These are phyloP conservation scores for Spilarctia lutea DNA, from an alignment of 2,888 invertebrate species.

Conservation along the genomic window DNA sequence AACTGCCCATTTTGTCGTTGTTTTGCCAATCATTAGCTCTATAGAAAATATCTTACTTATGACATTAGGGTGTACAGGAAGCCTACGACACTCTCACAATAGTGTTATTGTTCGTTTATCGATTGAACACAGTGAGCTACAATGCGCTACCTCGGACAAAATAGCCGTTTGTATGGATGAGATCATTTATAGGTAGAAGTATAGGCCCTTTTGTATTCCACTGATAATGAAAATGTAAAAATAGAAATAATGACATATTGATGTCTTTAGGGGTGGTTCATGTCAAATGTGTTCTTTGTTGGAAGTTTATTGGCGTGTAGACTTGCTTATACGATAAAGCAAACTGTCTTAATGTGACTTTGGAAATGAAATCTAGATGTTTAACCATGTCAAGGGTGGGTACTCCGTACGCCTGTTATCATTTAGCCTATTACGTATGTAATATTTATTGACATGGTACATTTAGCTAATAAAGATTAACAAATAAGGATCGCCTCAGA, in stretches of 20 bases:
- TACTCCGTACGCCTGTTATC: neutral
- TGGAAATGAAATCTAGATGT: neutral
- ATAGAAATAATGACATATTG: conserved; percentile 11
- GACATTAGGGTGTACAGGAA: conserved; percentile 27
- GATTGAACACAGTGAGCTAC: conserved; percentile 53
- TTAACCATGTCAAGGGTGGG: neutral
- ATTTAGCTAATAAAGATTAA: no score
- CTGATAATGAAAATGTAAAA: conserved; percentile 4
- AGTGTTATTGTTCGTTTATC: conserved; percentile 57
- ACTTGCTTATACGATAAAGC: neutral
- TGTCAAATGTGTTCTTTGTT: neutral
- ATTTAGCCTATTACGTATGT: neutral
- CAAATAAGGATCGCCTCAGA: no score
- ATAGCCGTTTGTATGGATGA: conserved; percentile 38
- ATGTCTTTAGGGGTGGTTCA: conserved; percentile 4
- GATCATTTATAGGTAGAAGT: conserved; percentile 32
- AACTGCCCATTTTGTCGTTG: neutral
- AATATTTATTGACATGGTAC: no score
- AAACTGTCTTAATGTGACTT: neutral
- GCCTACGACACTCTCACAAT: conserved; percentile 45
- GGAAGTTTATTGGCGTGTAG: neutral
- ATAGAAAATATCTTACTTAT: neutral
- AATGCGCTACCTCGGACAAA: conserved; percentile 48
- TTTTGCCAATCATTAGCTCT: neutral
- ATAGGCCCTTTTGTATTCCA: conserved; percentile 10